These are phyloP conservation scores for Galago senegalensis DNA, from an alignment of 2,797 vertebrate genomes.

Conservation along the genomic window DNA sequence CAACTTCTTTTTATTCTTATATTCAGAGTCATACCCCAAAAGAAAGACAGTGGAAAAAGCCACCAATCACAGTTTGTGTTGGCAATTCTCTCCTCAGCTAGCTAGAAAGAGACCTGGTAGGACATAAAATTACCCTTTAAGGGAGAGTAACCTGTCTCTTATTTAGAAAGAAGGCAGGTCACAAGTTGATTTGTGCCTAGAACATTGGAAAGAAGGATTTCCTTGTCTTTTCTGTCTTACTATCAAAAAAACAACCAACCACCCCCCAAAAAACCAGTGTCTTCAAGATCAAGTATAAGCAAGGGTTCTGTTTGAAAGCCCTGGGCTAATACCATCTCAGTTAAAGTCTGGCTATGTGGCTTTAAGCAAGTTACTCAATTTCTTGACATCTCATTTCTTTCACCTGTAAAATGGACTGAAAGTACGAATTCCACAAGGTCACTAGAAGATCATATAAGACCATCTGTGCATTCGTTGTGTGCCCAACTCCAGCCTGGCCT, in stretches of 20 bases:
- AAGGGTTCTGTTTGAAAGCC: background rate
- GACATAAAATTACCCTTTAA: background rate
- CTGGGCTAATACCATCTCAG: background rate
- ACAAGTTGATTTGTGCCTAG: background rate
- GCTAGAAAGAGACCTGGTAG: background rate
- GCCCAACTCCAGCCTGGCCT: background rate
- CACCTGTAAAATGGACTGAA: background rate
- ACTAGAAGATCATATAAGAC: background rate
- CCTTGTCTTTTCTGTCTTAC: slow-evolving; percentile 5
- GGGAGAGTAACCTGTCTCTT: background rate
- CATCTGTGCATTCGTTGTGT: background rate
- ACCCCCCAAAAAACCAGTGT: background rate
- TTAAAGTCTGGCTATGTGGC: background rate
- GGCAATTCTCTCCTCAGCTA: background rate
- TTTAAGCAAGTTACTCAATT: slow-evolving; percentile 9
- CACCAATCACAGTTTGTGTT: background rate
- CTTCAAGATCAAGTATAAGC: background rate
- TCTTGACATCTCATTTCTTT: slow-evolving; percentile 10
- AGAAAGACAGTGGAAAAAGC: background rate
- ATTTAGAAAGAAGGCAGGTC: slow-evolving; percentile 15
- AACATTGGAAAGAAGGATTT: background rate
- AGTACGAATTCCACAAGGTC: background rate
- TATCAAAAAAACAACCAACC: background rate
- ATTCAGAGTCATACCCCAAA: background rate
- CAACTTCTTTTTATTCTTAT: background rate